A percentile compares a stretch with the other conserved stretches of the same genome.
Conservation (phyloP, 2,888 invertebrate species). For the Unio pictorum region DNA sequence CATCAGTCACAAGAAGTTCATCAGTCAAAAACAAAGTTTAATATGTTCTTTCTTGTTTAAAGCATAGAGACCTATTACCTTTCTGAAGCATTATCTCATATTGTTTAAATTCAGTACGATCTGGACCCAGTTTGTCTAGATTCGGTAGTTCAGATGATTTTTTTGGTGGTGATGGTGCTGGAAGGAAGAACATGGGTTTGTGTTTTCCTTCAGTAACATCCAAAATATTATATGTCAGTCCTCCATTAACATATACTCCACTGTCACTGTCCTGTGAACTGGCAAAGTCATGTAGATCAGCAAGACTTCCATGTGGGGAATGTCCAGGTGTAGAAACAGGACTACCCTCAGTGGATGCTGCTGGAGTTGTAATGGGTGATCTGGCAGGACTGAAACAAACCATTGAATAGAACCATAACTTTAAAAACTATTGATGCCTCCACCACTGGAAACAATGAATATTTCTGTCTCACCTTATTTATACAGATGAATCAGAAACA, state of each 20-base stretch:
- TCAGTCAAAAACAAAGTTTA: too few relatives aligned
- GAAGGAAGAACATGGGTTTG: too few relatives aligned
- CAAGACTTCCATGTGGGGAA: conserved; percentile 52
- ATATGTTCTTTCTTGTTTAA: too few relatives aligned
- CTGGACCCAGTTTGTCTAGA: conserved; percentile 25
- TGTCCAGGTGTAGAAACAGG: conserved; percentile 60
- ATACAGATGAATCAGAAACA: too few relatives aligned
- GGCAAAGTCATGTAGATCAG: conserved; percentile 40
- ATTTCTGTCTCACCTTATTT: too few relatives aligned
- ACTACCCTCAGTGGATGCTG: conserved; percentile 57
- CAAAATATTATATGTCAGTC: too few relatives aligned
- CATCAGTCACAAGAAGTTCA: too few relatives aligned
- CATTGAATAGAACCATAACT: not conserved
- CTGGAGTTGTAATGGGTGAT: conserved; percentile 44
- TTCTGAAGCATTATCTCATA: conserved; percentile 49
- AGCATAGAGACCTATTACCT: conserved; percentile 24
- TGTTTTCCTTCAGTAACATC: too few relatives aligned
- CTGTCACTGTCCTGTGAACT: not conserved
- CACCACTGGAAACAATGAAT: too few relatives aligned
- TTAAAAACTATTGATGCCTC: too few relatives aligned
- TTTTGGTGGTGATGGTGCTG: too few relatives aligned
- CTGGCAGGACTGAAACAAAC: conserved; percentile 41
- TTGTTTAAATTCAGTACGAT: conserved; percentile 25
- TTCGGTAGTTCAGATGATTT: not conserved
- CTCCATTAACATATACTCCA: too few relatives aligned